Percentiles rank a stretch among this genome's conserved stretches.
Evolutionary conservation across 1,140 invertebrate genomes (phyloP).

Genomic region (Psilanteris sp.): DNA sequence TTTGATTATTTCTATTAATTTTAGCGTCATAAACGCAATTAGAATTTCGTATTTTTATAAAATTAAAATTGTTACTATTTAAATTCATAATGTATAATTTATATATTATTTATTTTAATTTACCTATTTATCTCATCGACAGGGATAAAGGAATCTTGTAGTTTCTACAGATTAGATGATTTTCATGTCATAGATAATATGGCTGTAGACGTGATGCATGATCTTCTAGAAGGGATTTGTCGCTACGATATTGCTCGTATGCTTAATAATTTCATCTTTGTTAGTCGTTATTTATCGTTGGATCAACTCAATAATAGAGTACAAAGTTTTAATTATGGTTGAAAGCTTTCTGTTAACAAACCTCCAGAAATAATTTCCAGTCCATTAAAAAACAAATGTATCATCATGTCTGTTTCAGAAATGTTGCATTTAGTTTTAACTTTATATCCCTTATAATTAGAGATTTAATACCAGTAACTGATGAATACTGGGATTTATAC

Average conservation of each 20-base stretch:
- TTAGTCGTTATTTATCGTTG: background rate
- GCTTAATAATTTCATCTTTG: background rate
- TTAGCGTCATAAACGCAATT: too few species aligned
- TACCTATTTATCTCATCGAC: too few species aligned
- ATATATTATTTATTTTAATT: too few species aligned
- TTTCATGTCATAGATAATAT: too few species aligned
- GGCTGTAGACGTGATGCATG: background rate
- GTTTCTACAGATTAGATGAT: too few species aligned
- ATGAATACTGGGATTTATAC: background rate
- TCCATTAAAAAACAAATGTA: slow-evolving; percentile 16
- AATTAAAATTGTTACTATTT: too few species aligned
- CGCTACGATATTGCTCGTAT: background rate
- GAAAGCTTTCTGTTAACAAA: too few species aligned
- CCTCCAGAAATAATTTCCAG: slow-evolving; percentile 11
- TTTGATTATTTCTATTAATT: too few species aligned
- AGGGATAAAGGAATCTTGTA: background rate
- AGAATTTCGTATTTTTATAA: too few species aligned
- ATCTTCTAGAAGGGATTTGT: background rate
- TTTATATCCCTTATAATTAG: slow-evolving; percentile 46
- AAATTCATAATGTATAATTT: too few species aligned
- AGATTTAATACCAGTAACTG: background rate
- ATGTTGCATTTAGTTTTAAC: slow-evolving; percentile 8
- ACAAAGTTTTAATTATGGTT: background rate
- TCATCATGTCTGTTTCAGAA: slow-evolving; percentile 12
- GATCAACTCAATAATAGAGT: background rate